Conservation (phyloP, 2,113 vertebrate genomes). For the Murina feae region DNA sequence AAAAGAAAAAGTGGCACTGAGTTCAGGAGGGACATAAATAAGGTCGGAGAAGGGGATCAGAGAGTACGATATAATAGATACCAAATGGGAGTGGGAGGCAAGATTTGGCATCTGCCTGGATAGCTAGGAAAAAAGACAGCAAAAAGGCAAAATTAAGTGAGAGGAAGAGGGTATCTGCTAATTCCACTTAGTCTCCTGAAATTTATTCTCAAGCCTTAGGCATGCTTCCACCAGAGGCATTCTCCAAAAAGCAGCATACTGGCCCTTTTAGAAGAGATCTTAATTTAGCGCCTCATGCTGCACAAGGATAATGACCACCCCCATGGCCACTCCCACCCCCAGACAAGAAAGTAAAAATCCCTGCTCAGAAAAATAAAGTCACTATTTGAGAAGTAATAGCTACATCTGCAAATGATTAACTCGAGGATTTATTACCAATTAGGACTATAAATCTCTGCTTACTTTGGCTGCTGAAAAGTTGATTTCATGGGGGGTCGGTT, state of each 20-base stretch:
- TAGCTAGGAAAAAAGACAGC: not conserved
- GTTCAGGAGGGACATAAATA: not conserved
- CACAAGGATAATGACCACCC: not conserved
- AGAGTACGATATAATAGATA: not conserved
- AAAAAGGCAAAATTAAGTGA: not conserved
- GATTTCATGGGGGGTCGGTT: not conserved
- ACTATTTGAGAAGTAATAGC: slow-evolving; percentile 17
- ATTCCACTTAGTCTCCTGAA: not conserved
- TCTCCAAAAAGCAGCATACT: not conserved
- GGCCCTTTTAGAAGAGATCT: not conserved
- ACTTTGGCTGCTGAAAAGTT: slow-evolving; percentile 39
- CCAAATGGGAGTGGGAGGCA: not conserved
- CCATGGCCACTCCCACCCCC: not conserved
- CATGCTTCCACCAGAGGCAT: not conserved
- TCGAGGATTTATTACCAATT: slow-evolving; percentile 56
- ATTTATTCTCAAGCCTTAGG: not conserved
- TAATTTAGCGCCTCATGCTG: not conserved
- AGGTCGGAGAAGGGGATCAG: not conserved
- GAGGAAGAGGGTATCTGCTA: not conserved
- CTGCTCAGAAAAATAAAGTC: not conserved
- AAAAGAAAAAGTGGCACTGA: not conserved
- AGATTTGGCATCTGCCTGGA: not conserved
- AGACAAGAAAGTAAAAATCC: not conserved
- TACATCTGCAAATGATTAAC: slow-evolving; percentile 53
- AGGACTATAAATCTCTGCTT: slow-evolving; percentile 50